Percentiles rank a stretch among this genome's conserved stretches.
These are phyloP conservation scores for Crocuta crocuta DNA, from an alignment of 2,113 vertebrate genomes.

Conservation along the genomic window DNA sequence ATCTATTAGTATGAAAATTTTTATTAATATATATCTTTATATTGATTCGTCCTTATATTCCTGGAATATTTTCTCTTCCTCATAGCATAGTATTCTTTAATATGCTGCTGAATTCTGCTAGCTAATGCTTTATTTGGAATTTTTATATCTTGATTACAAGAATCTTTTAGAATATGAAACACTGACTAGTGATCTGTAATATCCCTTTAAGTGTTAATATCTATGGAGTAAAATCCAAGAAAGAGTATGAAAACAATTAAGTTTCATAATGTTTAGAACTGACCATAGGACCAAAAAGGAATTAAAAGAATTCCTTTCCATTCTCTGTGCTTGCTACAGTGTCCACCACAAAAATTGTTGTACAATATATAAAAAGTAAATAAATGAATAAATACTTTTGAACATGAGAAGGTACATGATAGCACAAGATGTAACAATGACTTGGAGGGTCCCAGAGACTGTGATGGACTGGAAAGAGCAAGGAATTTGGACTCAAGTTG, in stretches of 20 bases:
- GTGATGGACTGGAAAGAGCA: neutral
- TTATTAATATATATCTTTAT: neutral
- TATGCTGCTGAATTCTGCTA: neutral
- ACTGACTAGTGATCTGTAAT: neutral
- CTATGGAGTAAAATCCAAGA: slow-evolving; percentile 10
- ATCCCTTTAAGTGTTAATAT: neutral
- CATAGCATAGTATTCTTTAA: neutral
- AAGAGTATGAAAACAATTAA: neutral
- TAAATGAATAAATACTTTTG: neutral
- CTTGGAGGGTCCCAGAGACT: neutral
- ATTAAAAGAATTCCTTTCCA: neutral
- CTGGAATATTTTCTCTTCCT: neutral
- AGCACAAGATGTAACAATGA: neutral
- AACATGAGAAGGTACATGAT: neutral
- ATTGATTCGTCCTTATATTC: neutral
- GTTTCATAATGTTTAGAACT: neutral
- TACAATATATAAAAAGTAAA: neutral
- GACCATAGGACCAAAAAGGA: neutral
- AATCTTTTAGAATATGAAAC: neutral
- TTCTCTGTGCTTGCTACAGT: neutral
- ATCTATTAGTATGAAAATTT: neutral
- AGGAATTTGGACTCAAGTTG: neutral
- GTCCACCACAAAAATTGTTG: neutral
- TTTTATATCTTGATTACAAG: neutral
- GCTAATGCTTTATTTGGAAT: neutral